Evolutionary conservation across 2,113 vertebrate genomes (phyloP), one percentile per base, ranked within the genome.

Genomic region (Microtus pennsylvanicus): DNA sequence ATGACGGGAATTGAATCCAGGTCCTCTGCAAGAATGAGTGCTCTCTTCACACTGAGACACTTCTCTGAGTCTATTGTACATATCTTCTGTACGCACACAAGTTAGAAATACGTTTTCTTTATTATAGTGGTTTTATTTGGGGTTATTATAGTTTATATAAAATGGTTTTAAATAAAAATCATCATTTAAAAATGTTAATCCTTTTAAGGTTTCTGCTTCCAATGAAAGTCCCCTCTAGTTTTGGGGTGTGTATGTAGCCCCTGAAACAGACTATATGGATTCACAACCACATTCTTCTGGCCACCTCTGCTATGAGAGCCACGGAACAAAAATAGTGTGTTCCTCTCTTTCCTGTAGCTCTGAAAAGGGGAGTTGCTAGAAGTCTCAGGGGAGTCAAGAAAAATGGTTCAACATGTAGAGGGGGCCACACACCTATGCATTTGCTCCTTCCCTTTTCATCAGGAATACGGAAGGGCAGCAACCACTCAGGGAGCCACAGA

Each of bases 361-460:
- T 77, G 94, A 63, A 88, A 74, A 91, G 63, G 55, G 70, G 80
- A 77, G 61, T 42, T 82, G 85, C 16, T 72, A 63, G 38, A 82
- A 67, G 77, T 77, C 92, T 77, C 76, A 1, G 35, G 55, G 70
- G 83, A 93, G 45, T 65, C 6, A 82, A 90, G 77, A 61, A 70
- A 89, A 89, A 63, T 2, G 28, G 38, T 76, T 50, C 85, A 67
- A 1, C 6, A 21, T 1, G 63, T 33, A 87, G 58, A 78, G 72
- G 42, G 83, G n/a, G 38, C 24, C 81, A 69, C 89, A 47, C 67
- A 4, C n/a, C 82, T 58, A 30, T 12, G 17, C 6, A 2, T 63
- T 82, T 42, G 28, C 58, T 69, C 72, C 38, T 10, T 7, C 76
- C 38, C 5, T 8, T 30, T 92, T 76, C 72, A 52, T 45, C 45